Evolutionary conservation across 2,888 invertebrate genomes (phyloP), one percentile per base, ranked within the genome.

Genomic region (Ametastegia equiseti): DNA sequence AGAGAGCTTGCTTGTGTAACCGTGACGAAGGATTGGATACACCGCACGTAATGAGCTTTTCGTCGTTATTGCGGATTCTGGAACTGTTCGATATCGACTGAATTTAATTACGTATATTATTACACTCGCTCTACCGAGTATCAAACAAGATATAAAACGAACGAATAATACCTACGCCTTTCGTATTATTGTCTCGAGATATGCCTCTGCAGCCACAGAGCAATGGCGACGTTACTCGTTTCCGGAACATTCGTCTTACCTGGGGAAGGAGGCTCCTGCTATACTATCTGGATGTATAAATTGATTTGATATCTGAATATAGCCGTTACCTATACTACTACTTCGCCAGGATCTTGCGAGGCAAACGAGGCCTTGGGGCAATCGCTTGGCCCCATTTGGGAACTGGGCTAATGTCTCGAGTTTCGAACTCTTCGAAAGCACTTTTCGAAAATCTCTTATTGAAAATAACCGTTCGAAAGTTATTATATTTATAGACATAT

Each of bases 221-320:
- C 13, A 23, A 71, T 4, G 1, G n/a, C n/a, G 27, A 42, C 2
- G 50, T 15, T 19, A 39, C 19, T 45, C 54, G 23, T 54, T 33
- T 54, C n/a, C 50, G 1, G 36, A 50, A 15, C 15, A 50, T 71
- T 54, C 27, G 11, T 75, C 54, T 33, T 50, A 23, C 33, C 11
- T 19, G 6, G 9, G 6, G n/a, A 30, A 33, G 23, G 67, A 39
- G 65, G 39, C 42, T 50, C 50, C 13, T 67, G 6, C n/a, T n/a
- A n/a, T n/a, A n/a, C 19, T 50, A 50, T 54, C 27, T 84, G 75
- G 82, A 86, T 86, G 86, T 87, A 89, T 88, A 88, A 88, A 88
- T 89, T 88, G 88, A 87, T 88, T 89, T 86, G 88, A 88, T 88
- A 89, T 88, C 88, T 87, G 88, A 86, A 87, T 88, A 36, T 67